Base-by-base conservation (phyloP, 2,113 vertebrate genomes). In the Gila orcuttii region DNA sequence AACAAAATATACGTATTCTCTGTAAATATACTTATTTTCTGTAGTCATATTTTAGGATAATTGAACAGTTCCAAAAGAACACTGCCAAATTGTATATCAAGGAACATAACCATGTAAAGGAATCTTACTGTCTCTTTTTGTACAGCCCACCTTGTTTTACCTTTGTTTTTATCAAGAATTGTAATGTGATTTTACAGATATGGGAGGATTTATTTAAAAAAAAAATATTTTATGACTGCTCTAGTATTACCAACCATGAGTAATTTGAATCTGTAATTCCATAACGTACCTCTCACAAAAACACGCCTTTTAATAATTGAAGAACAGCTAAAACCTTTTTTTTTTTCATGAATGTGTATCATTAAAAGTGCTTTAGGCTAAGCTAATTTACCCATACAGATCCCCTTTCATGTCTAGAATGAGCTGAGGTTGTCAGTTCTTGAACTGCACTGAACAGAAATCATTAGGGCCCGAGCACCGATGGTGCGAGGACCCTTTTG, bases 391-490 rank as follows among this genome's bases (percentile, higher is more conserved):
- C 79, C 59, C 79, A 47, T 47, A 21, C n/a, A 80, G 79, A 39
- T 80, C n/a, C 79, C n/a, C 59, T 66, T 66, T 47, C 59, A 12
- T 12, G 78, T 77, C 52, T 45, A 9, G n/a, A 66, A 9, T 47
- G 57, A 28, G 23, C 45, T 74, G 31, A 79, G 66, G 17, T 62
- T 42, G 68, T 80, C 79, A 28, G 17, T 42, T 83, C 86, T 83
- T 69, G 82, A 77, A 83, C 75, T 52, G 17, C 55, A 79, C 74
- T 87, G 62, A 79, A 88, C 82, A 83, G 81, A 93, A 91, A 76
- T 94, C 91, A 92, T 19, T 21, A 55, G 5, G 52, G 52, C 6
- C 55, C 19, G 19, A 57, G 55, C 55, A 57, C 55, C 2, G 55
- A 57, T 8, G 55, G 55, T 57, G 55, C 2, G 7, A 57, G 19